These are phyloP conservation scores for Solen grandis DNA, from an alignment of 1,140 invertebrate genomes.

Conservation along the genomic window DNA sequence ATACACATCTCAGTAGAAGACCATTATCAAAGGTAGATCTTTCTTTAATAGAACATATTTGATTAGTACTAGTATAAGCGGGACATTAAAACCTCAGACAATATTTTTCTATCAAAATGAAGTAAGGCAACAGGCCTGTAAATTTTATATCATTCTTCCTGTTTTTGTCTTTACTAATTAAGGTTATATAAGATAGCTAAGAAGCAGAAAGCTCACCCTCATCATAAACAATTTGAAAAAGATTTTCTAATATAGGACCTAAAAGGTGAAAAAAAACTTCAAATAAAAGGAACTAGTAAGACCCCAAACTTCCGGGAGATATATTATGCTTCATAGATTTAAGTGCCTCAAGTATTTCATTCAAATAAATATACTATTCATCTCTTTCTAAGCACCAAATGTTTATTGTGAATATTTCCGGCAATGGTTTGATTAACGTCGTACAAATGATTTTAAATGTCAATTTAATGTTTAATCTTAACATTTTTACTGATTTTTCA, in stretches of 20 bases:
- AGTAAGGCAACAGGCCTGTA: slow-evolving; percentile 17
- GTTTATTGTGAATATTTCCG: neutral
- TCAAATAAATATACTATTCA: neutral
- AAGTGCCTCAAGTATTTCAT: too few species aligned
- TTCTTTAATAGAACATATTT: slow-evolving; percentile 32
- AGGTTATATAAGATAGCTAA: neutral
- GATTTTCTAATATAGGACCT: too few species aligned
- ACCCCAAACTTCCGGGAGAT: too few species aligned
- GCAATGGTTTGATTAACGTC: neutral
- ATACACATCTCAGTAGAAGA: slow-evolving; percentile 18
- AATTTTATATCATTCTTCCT: neutral
- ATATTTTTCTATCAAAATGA: slow-evolving; percentile 37
- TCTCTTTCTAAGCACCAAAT: neutral
- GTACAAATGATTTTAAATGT: neutral
- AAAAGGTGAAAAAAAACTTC: too few species aligned
- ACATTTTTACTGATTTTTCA: neutral
- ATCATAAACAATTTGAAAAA: too few species aligned
- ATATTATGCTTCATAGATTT: too few species aligned
- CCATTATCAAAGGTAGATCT: slow-evolving; percentile 49
- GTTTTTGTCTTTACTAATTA: slow-evolving; percentile 23
- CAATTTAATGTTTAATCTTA: neutral
- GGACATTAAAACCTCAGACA: neutral
- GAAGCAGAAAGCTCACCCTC: too few species aligned
- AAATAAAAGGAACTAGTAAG: too few species aligned
- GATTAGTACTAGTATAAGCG: neutral